Evolutionary conservation across 2,888 invertebrate genomes (phyloP), one percentile per base, ranked within the genome.

Genomic region (Lasioglossum vierecki): DNA sequence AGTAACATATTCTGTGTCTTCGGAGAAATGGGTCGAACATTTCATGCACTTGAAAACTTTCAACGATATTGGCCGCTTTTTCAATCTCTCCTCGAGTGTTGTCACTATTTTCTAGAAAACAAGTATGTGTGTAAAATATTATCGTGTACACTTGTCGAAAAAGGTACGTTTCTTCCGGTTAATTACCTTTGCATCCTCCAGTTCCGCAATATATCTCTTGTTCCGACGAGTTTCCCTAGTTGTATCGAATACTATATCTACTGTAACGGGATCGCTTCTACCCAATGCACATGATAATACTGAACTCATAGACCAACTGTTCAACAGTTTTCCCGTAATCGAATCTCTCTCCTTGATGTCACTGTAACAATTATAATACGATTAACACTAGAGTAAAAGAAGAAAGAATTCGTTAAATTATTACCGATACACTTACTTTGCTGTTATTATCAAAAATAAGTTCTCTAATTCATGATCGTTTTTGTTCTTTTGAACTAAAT

Each of bases 201-300:
- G 95, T 84, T 96, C 96, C 73, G 96, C 95, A 26, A 95, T 95
- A 92, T 97, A 97, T 68, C 95, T 95, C 73, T 97, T 95, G 90
- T 96, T 96, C 89, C 96, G 95, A 83, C 96, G 95, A 92, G 96
- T 96, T 86, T 95, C 95, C 88, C 96, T 95, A 26, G 96, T 94
- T 0, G 97, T 97, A 93, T 97, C 97, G 92, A 97, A 97, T 88
- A 95, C 96, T 57, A 96, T 95, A 73, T 96, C 96, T 57, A 97
- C 93, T 13, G 96, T 96, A 49, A 96, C 94, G 4, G 95, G 93
- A 79, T 95, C 93, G 44, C 94, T 94, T 84, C 94, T 93, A 30
- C 94, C 94, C 84, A 95, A 89, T 26, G 94, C 92, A 79, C 94
- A 95, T 0, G 94, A 95, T n/a, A 95, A 87, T 15, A 94, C 90